Evolutionary conservation across 2,113 vertebrate species (phyloP), one percentile per base, ranked within the genome.

Genomic region (Pleuronectes platessa): DNA sequence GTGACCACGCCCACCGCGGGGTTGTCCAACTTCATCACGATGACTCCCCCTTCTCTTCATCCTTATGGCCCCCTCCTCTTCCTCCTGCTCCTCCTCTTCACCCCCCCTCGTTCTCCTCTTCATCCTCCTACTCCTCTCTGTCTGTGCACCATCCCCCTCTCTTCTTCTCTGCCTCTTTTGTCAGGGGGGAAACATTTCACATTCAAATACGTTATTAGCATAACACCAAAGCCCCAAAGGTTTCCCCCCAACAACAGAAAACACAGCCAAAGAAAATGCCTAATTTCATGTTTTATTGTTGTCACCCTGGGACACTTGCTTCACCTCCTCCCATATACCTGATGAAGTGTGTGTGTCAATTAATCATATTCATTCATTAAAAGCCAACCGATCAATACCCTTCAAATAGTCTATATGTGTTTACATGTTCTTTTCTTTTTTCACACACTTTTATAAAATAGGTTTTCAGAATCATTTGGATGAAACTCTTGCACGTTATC

Each of bases 1-100:
- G 17, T 62, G 73, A 13, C 72, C 90, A 90, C 93, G 92, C 93
- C 94, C 88, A 91, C 92, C 62, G 24, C 40, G 63, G 56, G 78
- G 54, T 65, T 68, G 74, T 83, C 81, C 64, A 65, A 75, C 83
- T 79, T 77, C 20, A 51, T 51, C 17, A 51, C 47, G 47, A 51
- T 51, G 47, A 18, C 17, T 4, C 71, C 67, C 61, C 53, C 23
- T 35, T 37, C 73, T 68, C 54, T 45, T 62, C 11, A 26, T 12
- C 51, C 55, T 21, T 49, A 26, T 53, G 68, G 71, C 81, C 81
- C 84, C 91, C 76, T 35, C 18, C 60, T 37, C 11, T 82, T 49
- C 58, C 40, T 60, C 70, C 2, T 26, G 74, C 71, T 63, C 70
- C 3, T 26, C 76, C 71, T 63, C 85, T 87, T 91, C 15, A 2